These are phyloP conservation scores for Papilio demoleus DNA, from an alignment of 2,888 invertebrate species.

Conservation along the genomic window DNA sequence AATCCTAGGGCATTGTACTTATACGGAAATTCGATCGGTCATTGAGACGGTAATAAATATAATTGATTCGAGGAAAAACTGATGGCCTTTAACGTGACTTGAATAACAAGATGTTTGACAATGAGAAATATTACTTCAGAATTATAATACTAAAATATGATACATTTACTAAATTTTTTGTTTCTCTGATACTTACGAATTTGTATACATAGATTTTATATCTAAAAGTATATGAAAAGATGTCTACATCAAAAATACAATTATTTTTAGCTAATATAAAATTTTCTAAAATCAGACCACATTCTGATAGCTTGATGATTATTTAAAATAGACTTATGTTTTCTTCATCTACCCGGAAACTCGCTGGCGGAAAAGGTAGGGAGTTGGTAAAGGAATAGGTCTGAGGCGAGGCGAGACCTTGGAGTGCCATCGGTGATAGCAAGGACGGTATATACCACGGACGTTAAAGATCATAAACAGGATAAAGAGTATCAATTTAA, in stretches of 20 bases:
- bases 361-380: conserved; percentile 34
- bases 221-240: background rate
- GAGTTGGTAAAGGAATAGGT: conserved; percentile 24
- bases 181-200: background rate
- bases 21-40: conserved; percentile 48
- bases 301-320: too few relatives aligned
- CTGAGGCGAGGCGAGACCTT: conserved; percentile 46
- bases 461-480: conserved; percentile 41
- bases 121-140: background rate
- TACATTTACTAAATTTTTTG: background rate
- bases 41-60: conserved; percentile 41
- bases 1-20: conserved; percentile 44
- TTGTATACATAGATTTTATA: background rate
- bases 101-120: conserved; percentile 3
- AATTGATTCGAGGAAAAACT: conserved; percentile 26
- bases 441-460: conserved; percentile 54
- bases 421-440: conserved; percentile 50
- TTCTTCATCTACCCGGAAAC: conserved; percentile 30
- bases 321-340: too few relatives aligned
- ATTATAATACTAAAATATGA: background rate
- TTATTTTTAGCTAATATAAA: too few relatives aligned
- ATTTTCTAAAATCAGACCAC: too few relatives aligned
- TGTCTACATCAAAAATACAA: too few relatives aligned
- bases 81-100: conserved; percentile 2
- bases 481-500: conserved; percentile 36